A percentile compares a stretch with the other conserved stretches of the same genome.
Evolutionary conservation across 2,888 invertebrate genomes (phyloP).

Genomic region (Conchocele bisecta): DNA sequence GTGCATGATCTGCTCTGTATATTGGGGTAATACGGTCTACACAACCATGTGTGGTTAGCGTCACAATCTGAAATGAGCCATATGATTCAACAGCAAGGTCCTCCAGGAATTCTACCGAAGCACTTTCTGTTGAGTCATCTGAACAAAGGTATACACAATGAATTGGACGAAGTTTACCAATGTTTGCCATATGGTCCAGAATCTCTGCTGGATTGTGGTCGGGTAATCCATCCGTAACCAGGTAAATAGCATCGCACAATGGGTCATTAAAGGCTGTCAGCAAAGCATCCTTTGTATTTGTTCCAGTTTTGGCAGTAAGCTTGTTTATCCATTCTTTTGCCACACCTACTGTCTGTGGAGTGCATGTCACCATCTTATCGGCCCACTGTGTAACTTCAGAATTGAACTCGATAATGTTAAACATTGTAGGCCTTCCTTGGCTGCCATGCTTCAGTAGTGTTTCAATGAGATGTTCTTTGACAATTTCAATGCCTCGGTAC

Average conservation of each 20-base stretch:
- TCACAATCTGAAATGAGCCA: slow-evolving; percentile 80
- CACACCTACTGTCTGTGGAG: slow-evolving; percentile 79
- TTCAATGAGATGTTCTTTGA: slow-evolving; percentile 81
- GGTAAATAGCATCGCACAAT: slow-evolving; percentile 78
- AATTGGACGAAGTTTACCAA: slow-evolving; percentile 73
- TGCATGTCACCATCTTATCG: slow-evolving; percentile 80
- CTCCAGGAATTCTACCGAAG: slow-evolving; percentile 78
- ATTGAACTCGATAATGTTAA: slow-evolving; percentile 82
- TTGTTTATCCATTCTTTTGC: slow-evolving; percentile 80
- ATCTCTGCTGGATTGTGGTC: slow-evolving; percentile 80
- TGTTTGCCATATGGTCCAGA: slow-evolving; percentile 75
- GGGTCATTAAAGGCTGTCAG: slow-evolving; percentile 78
- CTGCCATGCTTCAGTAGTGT: slow-evolving; percentile 73
- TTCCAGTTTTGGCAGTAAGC: slow-evolving; percentile 80
- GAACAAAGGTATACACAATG: slow-evolving; percentile 80
- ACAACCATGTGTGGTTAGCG: slow-evolving; percentile 76
- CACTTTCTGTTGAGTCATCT: slow-evolving; percentile 70
- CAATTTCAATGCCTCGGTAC: slow-evolving; percentile 78
- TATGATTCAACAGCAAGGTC: slow-evolving; percentile 80
- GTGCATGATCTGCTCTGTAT: slow-evolving; percentile 74
- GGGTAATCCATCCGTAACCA: slow-evolving; percentile 81
- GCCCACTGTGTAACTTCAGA: slow-evolving; percentile 81
- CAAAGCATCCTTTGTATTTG: slow-evolving; percentile 81
- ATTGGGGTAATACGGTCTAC: slow-evolving; percentile 79
- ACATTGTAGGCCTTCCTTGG: slow-evolving; percentile 68